Base-by-base conservation (phyloP, 2,797 vertebrate genomes). In the Rhincodon typus region DNA sequence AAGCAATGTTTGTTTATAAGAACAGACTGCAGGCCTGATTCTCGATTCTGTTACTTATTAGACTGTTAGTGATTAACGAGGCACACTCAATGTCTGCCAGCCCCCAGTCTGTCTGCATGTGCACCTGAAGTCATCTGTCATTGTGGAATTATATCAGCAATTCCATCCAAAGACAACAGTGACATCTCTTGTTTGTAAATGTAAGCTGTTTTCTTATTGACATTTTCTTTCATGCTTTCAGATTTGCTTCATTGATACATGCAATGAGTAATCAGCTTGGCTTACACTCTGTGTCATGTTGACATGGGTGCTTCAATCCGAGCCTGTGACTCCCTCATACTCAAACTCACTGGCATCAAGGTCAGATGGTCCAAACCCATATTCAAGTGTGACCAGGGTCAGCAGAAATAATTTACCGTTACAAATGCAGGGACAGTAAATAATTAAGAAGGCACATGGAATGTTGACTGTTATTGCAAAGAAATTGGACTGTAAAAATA, bases 91-190 rank as follows among this genome's bases (percentile, higher is more conserved):
- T 84, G 46, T 84, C 82, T 84, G 82, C 25, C 82, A 84, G 82
- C 82, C 82, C 46, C 82, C 82, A 84, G 82, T 84, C 42, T 84
- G 82, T 46, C 82, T 84, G 82, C 42, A 84, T 84, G 38, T 84
- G 82, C 82, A 84, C 82, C 82, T 84, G 82, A 84, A 84, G 82
- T 84, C 82, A 46, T 84, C 82, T 84, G 82, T 84, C 82, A 84
- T 46, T 25, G 82, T 25, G 42, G 82, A 19, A 84, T 84, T 84
- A 84, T 84, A 46, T 46, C 82, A 84, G 82, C 82, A 84, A 46
- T 25, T 46, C 82, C 38, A 23, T 84, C 82, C 82, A 46, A 84
- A 84, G 82, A 84, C 82, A 84, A 84, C 82, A 84, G 38, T 46
- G 82, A 84, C 82, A 21, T 46, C 42, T 42, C 82, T 84, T 84